Conservation (phyloP, 2,797 vertebrate genomes). For the Allobates femoralis region DNA sequence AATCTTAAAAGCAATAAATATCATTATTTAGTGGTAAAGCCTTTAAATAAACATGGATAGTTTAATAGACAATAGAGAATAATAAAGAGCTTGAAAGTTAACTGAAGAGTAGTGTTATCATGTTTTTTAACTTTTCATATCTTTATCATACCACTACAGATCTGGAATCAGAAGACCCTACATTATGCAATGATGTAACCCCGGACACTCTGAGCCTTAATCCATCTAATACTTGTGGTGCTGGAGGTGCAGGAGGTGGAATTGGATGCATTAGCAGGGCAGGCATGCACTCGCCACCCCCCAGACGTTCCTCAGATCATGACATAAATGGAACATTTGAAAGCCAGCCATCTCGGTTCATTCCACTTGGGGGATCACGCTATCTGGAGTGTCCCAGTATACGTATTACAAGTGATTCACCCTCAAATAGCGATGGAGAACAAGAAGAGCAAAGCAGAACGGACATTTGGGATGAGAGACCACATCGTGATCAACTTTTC, state of each 20-base stretch:
- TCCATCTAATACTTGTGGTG: conserved; percentile 68
- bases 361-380: conserved; percentile 85
- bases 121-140: background rate
- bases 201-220: conserved; percentile 64
- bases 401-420: conserved; percentile 93
- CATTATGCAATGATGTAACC: conserved; percentile 67
- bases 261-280: conserved; percentile 74
- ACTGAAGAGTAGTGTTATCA: background rate
- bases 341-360: conserved; percentile 87
- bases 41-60: background rate
- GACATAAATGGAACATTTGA: conserved; percentile 89
- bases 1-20: background rate
- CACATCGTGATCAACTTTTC: conserved; percentile 83
- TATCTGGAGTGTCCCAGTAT: conserved; percentile 93
- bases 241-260: conserved; percentile 61
- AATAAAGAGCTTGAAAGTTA: background rate
- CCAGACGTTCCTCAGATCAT: conserved; percentile 79
- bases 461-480: conserved; percentile 80
- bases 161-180: conserved; percentile 71
- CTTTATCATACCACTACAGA: conserved; percentile 64
- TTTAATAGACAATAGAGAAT: background rate
- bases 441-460: conserved; percentile 73
- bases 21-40: background rate
- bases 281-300: conserved; percentile 92
- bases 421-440: conserved; percentile 76